Conservation (phyloP, 1,140 invertebrate species). For the Batillaria attramentaria region DNA sequence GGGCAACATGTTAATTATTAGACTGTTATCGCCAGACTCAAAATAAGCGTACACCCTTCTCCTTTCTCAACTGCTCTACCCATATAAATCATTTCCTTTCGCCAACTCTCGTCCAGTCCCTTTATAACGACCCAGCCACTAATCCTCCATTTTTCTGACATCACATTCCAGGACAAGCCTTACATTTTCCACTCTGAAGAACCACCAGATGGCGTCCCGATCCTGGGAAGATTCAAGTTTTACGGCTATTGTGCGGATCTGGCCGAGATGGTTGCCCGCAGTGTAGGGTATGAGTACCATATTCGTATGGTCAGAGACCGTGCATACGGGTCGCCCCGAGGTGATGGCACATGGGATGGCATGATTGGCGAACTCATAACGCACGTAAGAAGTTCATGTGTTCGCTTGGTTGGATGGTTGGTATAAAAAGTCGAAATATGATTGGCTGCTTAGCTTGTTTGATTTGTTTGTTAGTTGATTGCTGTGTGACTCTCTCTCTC, state of each 20-base stretch:
- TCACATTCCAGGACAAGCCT: constrained; percentile 41
- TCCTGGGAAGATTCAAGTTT: constrained; percentile 75
- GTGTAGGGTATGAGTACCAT: constrained; percentile 84
- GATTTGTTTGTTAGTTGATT: neutral
- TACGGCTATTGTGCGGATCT: constrained; percentile 73
- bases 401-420: neutral
- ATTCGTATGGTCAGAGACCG: constrained; percentile 90
- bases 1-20: too few relatives aligned
- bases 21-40: too few relatives aligned
- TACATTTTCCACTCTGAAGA: constrained; percentile 33
- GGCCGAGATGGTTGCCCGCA: constrained; percentile 48
- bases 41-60: too few relatives aligned
- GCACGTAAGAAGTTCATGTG: constrained; percentile 79
- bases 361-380: constrained; percentile 96
- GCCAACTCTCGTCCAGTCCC: neutral
- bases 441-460: neutral
- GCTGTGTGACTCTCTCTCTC: neutral
- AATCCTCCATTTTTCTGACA: neutral
- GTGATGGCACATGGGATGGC: constrained; percentile 94
- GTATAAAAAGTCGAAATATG: too few relatives aligned
- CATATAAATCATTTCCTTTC: too few relatives aligned
- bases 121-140: neutral
- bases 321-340: constrained; percentile 84
- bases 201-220: constrained; percentile 33
- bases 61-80: too few relatives aligned